Base-by-base conservation (phyloP, 2,888 invertebrate species). In the Incurvaria masculella region DNA sequence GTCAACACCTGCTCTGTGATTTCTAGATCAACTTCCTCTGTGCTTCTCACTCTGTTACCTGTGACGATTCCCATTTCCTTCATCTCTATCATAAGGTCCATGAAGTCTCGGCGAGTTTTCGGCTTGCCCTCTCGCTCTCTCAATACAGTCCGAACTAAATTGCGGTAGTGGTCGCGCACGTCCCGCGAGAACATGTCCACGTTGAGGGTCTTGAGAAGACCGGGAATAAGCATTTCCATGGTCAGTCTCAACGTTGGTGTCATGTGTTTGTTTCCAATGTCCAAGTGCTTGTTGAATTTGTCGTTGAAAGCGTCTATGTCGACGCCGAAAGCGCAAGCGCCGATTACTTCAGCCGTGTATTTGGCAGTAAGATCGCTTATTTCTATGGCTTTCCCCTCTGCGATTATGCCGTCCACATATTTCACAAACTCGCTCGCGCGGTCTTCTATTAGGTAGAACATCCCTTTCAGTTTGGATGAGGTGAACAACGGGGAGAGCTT, bases 1-100 rank as follows among this genome's bases (percentile, higher is more conserved):
- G 64, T 62, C 18, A 72, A 66, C 0, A 69, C 42, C 17, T 56
- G 59, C 1, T 69, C 63, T 3, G 64, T 63, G 11, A 70, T 51
- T 50, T 64, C 61, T 19, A 65, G 45, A 11, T 50, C 40, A 16
- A 39, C 20, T 21, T 49, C 44, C 16, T 47, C 39, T n/a, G 53
- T 41, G 18, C 19, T 41, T 39, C 23, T 40, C 19, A 41, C 16
- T 41, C 38, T 14, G 41, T 39, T 41, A 18, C 41, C 49, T 27
- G 26, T 41, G n/a, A 41, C 8, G 3, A 3, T 41, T 41, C 41
- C 42, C 14, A 11, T n/a, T 14, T 42, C 16, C 42, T 23, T 21
- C 21, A 42, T 21, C 3, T 21, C 21, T 23, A 42, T 21, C 3
- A 42, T 14, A 21, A 42, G 42, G 17, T 42, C 42, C 42, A 42